A percentile compares a stretch with the other conserved stretches of the same genome.
Conservation (phyloP, 2,113 vertebrate genomes). For the Orycteropus afer region DNA sequence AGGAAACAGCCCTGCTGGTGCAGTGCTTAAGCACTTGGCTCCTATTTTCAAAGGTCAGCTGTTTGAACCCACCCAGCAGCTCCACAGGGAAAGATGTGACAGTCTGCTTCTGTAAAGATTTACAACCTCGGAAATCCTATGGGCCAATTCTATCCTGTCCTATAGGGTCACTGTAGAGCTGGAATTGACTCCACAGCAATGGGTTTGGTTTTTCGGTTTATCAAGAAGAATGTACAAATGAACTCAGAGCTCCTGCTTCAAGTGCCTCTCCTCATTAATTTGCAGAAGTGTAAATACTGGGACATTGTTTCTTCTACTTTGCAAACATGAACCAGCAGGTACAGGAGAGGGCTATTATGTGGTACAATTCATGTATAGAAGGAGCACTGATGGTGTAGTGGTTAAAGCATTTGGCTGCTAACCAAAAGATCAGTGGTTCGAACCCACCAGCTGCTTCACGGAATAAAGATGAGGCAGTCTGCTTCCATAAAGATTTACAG, state of each 20-base stretch:
- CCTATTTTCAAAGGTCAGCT: neutral
- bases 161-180: neutral
- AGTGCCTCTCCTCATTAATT: neutral
- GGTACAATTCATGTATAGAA: too few relatives aligned
- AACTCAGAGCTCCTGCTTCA: neutral
- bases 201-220: neutral
- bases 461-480: too few relatives aligned
- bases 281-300: neutral
- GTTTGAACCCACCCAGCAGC: too few relatives aligned
- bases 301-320: neutral
- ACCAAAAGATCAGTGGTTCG: too few relatives aligned
- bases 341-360: neutral
- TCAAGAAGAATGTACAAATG: neutral
- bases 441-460: too few relatives aligned
- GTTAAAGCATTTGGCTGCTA: too few relatives aligned
- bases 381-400: too few relatives aligned
- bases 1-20: too few relatives aligned
- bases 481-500: too few relatives aligned
- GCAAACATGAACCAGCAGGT: constrained; percentile 11
- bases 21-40: neutral
- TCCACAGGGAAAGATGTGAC: neutral
- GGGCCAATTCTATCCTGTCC: neutral
- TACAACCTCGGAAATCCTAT: neutral
- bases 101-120: neutral
- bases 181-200: neutral